Percentiles rank a stretch among this genome's conserved stretches.
These are phyloP conservation scores for Phyllotis vaccarum DNA, from an alignment of 2,797 vertebrate species.

Conservation along the genomic window DNA sequence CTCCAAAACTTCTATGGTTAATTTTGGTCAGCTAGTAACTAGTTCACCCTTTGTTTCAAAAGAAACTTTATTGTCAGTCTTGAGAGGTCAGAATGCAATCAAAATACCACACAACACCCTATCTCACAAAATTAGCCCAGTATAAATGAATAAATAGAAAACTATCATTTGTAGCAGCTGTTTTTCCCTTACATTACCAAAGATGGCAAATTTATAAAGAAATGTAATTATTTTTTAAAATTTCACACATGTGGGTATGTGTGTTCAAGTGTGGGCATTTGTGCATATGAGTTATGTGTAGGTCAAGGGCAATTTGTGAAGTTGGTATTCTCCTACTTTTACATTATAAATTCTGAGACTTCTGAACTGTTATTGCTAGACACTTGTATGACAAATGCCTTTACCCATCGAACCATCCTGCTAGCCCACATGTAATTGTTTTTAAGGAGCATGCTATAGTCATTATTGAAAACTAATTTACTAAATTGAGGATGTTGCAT, in stretches of 20 bases:
- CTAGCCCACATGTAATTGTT: not conserved
- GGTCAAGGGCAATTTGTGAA: not conserved
- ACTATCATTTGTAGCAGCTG: not conserved
- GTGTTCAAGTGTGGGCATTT: not conserved
- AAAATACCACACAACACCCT: not conserved
- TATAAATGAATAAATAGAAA: not conserved
- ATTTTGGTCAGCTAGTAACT: not conserved
- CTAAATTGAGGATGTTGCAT: conserved; percentile 28
- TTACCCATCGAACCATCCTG: not conserved
- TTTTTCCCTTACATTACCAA: conserved; percentile 1
- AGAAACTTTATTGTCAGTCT: not conserved
- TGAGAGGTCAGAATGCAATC: not conserved
- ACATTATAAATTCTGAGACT: not conserved
- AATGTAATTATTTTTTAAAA: not conserved
- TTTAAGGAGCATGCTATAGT: conserved; percentile 53
- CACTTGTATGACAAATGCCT: not conserved
- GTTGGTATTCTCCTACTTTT: not conserved
- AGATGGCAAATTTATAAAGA: not conserved
- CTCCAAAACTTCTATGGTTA: not conserved
- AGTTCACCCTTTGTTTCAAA: not conserved
- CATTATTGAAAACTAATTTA: conserved; percentile 59
- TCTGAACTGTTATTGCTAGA: not conserved
- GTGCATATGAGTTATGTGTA: not conserved
- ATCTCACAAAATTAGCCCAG: not conserved
- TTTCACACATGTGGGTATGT: not conserved